Conservation (phyloP, 2,888 invertebrate species). For the Capitulum mitella region DNA sequence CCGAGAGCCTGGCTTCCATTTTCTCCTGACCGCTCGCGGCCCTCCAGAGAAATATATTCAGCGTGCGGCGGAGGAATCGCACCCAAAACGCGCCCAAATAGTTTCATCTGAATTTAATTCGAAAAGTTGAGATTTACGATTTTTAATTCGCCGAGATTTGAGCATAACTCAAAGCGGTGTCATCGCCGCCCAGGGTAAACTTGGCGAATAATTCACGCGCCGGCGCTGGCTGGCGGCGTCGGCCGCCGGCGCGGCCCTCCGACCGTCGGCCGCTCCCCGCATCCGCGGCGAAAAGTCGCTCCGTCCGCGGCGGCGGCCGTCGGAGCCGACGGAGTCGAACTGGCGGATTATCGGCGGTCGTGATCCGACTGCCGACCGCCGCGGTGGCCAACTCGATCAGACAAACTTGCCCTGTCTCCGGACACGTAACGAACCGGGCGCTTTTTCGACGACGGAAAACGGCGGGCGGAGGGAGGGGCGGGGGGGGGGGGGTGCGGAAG, state of each 20-base stretch:
- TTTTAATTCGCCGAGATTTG: conserved; percentile 11
- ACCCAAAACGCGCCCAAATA: not conserved
- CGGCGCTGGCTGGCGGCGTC: not conserved
- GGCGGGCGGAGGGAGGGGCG: not conserved
- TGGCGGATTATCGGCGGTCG: not conserved
- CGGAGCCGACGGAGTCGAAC: not conserved
- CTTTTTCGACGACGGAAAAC: not conserved
- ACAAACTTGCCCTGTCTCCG: not conserved
- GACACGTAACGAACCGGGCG: not conserved
- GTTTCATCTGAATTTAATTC: conserved; percentile 7
- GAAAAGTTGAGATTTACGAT: conserved; percentile 22
- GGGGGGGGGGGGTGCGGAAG: not conserved
- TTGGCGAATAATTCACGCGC: not conserved
- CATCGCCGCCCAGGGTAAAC: not conserved
- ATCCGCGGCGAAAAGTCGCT: not conserved
- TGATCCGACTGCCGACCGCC: not conserved
- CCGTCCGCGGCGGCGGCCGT: not conserved
- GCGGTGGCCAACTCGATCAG: not conserved
- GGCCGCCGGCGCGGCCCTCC: not conserved
- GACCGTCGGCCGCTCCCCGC: no score
- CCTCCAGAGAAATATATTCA: not conserved
- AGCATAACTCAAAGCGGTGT: not conserved
- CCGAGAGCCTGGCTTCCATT: not conserved
- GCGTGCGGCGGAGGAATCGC: not conserved
- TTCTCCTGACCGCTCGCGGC: not conserved